Evolutionary conservation across 2,888 invertebrate genomes (phyloP), one percentile per base, ranked within the genome.

Genomic region (Cataglyphis rosenhaueri): DNA sequence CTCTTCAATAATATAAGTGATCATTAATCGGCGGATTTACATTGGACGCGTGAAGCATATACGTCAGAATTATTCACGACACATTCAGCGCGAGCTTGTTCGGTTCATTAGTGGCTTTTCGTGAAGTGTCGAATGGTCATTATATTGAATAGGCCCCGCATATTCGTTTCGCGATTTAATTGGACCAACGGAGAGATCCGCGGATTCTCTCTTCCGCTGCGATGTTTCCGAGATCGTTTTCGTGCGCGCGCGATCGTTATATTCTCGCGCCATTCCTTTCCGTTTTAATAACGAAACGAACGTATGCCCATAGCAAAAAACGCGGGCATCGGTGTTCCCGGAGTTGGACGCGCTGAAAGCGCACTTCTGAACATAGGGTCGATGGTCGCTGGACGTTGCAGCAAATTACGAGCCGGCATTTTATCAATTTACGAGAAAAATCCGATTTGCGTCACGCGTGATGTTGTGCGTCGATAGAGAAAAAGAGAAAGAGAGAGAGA

Each of bases 351-450:
- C 57, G 66, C 21, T 48, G 55, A 76, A 70, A 71, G 64, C 64
- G 68, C 57, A 75, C 78, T 70, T 59, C 59, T 32, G 79, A 68
- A 41, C 57, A 41, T 48, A 61, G 84, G 48, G 44, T 79, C 84
- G 85, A 81, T 84, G 64, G 81, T 70, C 66, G 81, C 68, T 57
- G 74, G 83, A 74, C 85, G 66, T 84, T 79, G 82, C 79, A 76
- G 73, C 88, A 87, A 85, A 88, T 89, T 89, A 91, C 87, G 90
- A 90, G 89, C 87, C 90, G 85, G 88, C 87, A 89, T 92, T 92
- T 92, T 90, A 91, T 91, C 92, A 92, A 92, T 92, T 92, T 91
- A 90, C 88, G 89, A 84, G 84, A 89, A 90, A 92, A 88, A 90
- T 89, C 88, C 87, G 89, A 89, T 92, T 92, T 91, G 87, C 86